These are phyloP conservation scores for Drepanosiphum platanoidis DNA, from an alignment of 2,888 invertebrate genomes.

Conservation along the genomic window DNA sequence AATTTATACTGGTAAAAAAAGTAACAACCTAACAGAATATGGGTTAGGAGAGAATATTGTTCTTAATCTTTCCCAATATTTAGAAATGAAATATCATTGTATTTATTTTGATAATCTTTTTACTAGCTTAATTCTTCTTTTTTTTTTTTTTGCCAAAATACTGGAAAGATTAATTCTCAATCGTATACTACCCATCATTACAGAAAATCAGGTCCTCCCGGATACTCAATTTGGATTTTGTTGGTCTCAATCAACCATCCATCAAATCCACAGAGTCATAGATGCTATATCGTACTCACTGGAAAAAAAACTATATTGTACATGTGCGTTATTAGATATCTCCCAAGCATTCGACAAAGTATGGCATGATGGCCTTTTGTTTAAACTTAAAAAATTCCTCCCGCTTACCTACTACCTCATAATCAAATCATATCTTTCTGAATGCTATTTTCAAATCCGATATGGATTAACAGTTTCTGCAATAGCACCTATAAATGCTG, in stretches of 20 bases:
- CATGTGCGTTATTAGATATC: neutral
- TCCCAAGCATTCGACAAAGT: neutral
- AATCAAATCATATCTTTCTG: neutral
- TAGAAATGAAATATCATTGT: slow-evolving; percentile 1
- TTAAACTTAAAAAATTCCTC: neutral
- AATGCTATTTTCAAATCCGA: too few relatives aligned
- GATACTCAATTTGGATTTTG: neutral
- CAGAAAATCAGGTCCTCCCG: neutral
- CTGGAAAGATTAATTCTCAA: neutral
- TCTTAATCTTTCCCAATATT: neutral
- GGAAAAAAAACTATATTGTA: slow-evolving; percentile 2
- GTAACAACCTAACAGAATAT: slow-evolving; percentile 60
- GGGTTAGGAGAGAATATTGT: slow-evolving; percentile 63
- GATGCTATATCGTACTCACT: neutral
- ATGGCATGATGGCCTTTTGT: neutral
- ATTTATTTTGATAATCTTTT: slow-evolving; percentile 23
- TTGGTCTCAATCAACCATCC: neutral
- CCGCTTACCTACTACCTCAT: neutral
- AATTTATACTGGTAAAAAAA: slow-evolving; percentile 59
- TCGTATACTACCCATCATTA: neutral
- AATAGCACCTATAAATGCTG: too few relatives aligned
- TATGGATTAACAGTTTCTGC: too few relatives aligned
- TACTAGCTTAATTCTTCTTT: slow-evolving; percentile 20
- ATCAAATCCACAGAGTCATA: too few relatives aligned
- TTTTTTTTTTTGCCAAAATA: neutral